Percentiles rank a stretch among this genome's conserved stretches.
These are phyloP conservation scores for Cyphomyrus plagiostoma DNA, from an alignment of 2,113 vertebrate species.

Conservation along the genomic window DNA sequence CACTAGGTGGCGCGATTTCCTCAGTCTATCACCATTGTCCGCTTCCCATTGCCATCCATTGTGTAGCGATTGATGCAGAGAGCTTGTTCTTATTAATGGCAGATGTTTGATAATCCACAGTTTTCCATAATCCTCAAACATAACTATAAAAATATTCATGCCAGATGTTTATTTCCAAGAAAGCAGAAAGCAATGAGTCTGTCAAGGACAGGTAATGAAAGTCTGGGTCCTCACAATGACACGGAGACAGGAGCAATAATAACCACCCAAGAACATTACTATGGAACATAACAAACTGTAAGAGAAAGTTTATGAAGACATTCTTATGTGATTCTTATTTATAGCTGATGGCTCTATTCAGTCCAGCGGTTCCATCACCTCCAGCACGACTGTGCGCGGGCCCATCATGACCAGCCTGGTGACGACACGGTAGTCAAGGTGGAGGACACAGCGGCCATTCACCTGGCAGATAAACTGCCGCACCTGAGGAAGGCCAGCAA, in stretches of 20 bases:
- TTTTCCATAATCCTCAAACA: neutral
- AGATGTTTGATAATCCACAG: neutral
- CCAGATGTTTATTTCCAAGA: neutral
- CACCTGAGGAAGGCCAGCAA: constrained; percentile 50
- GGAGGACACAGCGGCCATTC: constrained; percentile 67
- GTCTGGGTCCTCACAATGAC: neutral
- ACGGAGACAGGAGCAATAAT: neutral
- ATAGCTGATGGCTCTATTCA: constrained; percentile 30
- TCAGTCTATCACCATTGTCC: neutral
- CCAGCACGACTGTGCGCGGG: constrained; percentile 69
- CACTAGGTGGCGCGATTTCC: neutral
- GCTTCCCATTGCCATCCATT: neutral
- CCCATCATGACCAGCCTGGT: constrained; percentile 76
- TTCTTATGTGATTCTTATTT: neutral
- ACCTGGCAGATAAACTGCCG: constrained; percentile 76
- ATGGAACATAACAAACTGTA: neutral
- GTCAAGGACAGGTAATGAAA: neutral
- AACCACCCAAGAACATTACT: neutral
- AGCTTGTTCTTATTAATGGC: neutral
- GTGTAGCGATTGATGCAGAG: neutral
- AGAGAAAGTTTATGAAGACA: neutral
- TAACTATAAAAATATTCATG: neutral
- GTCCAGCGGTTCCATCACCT: constrained; percentile 73
- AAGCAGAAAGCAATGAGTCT: neutral
- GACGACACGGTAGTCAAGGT: constrained; percentile 70